A percentile compares a stretch with the other conserved stretches of the same genome.
Evolutionary conservation across 2,888 invertebrate species (phyloP).

Genomic region (Zelleria hepariella): DNA sequence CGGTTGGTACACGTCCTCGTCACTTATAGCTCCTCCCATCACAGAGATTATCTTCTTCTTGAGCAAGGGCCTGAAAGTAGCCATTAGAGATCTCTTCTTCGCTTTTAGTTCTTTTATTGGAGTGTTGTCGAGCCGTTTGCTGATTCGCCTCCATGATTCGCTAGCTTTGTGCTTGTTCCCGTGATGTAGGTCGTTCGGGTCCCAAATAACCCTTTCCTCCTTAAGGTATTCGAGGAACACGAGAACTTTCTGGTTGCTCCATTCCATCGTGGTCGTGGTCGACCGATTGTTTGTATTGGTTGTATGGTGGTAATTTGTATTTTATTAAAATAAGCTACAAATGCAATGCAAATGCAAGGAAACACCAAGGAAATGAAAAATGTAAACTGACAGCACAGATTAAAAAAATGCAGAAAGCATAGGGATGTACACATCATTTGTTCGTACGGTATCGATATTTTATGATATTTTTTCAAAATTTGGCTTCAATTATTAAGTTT

Average conservation of each 20-base stretch:
- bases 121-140: background rate
- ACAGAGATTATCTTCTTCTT: background rate
- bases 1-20: background rate
- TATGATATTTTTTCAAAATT: no score
- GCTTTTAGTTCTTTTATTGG: background rate
- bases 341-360: no score
- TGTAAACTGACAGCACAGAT: no score
- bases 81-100: background rate
- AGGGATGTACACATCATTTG: no score
- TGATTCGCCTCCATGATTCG: background rate
- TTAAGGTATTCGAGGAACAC: background rate
- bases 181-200: background rate
- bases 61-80: background rate
- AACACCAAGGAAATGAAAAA: no score
- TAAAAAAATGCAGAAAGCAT: no score
- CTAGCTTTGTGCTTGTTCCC: background rate
- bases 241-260: background rate
- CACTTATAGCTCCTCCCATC: background rate
- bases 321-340: no score
- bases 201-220: background rate
- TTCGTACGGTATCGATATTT: no score
- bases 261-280: no score
- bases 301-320: no score
- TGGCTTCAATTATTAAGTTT: no score
- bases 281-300: no score